Percentiles rank a stretch among this genome's conserved stretches.
These are phyloP conservation scores for Eriosoma lanigerum DNA, from an alignment of 1,140 invertebrate genomes.

Conservation along the genomic window DNA sequence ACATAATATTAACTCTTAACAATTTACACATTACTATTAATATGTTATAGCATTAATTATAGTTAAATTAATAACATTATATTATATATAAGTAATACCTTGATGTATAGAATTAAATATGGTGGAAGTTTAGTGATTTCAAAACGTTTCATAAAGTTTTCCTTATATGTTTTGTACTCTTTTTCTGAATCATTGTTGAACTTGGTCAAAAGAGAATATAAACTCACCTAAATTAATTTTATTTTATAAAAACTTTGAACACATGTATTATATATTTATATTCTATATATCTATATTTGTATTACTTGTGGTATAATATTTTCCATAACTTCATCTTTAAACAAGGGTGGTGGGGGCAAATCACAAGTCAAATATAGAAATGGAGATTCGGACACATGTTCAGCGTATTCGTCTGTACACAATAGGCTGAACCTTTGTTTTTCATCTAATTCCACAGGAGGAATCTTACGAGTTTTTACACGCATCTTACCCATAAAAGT, in stretches of 20 bases:
- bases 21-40: too few species aligned
- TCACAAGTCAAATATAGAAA: conserved; percentile 97
- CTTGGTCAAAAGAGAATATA: conserved; percentile 89
- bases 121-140: conserved; percentile 92
- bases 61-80: too few species aligned
- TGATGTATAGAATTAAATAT: conserved; percentile 97
- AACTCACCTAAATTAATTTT: conserved; percentile 75
- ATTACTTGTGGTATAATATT: conserved; percentile 96
- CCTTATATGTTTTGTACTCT: conserved; percentile 99
- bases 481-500: conserved; percentile 93
- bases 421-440: conserved; percentile 75
- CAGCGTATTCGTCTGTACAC: conserved; percentile 82
- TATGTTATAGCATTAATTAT: too few species aligned
- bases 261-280: too few species aligned
- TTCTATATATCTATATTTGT: too few species aligned
- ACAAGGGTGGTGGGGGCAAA: conserved; percentile 91
- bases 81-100: conserved; percentile 65
- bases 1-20: too few species aligned
- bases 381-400: conserved; percentile 83
- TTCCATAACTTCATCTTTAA: conserved; percentile 95
- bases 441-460: conserved; percentile 89
- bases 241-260: too few species aligned
- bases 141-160: conserved; percentile 96
- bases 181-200: conserved; percentile 95
- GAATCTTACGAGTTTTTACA: conserved; percentile 91